These are phyloP conservation scores for Mormyrus proboscirostris DNA, from an alignment of 2,797 vertebrate genomes.

Conservation along the genomic window DNA sequence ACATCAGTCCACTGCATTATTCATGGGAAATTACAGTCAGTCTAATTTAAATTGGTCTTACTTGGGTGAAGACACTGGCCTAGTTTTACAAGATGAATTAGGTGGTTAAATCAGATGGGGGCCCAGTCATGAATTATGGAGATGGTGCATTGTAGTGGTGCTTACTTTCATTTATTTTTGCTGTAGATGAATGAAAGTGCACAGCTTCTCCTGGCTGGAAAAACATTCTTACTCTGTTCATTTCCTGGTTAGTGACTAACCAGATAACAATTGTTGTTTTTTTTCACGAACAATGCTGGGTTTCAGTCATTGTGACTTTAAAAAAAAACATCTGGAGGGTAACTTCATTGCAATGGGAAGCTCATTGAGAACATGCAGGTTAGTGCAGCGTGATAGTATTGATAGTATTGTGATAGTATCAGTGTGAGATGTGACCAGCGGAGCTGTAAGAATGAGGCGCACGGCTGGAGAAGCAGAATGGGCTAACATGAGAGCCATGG, in stretches of 20 bases:
- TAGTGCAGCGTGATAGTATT: background rate
- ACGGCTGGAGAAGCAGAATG: background rate
- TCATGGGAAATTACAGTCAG: conserved; percentile 16
- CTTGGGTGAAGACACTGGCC: conserved; percentile 17
- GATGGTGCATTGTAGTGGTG: background rate
- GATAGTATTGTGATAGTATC: too few species aligned
- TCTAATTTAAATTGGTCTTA: conserved; percentile 20
- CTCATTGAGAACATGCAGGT: background rate
- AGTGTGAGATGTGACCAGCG: background rate
- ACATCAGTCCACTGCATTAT: background rate
- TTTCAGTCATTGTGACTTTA: background rate
- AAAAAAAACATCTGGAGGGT: background rate
- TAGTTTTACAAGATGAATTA: conserved; percentile 24
- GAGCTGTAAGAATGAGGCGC: background rate
- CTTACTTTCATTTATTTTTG: conserved; percentile 10
- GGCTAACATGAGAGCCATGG: background rate
- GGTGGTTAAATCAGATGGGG: conserved; percentile 21
- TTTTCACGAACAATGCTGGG: background rate
- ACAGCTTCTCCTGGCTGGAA: background rate
- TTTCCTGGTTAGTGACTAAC: background rate
- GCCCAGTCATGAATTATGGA: conserved; percentile 18
- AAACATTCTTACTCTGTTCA: background rate
- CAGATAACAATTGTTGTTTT: background rate
- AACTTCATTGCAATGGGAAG: background rate
- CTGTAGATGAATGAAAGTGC: conserved; percentile 14